A percentile compares a stretch with the other conserved stretches of the same genome.
Evolutionary conservation across 1,140 invertebrate genomes (phyloP).

Genomic region (Drosophila parabipectinata): DNA sequence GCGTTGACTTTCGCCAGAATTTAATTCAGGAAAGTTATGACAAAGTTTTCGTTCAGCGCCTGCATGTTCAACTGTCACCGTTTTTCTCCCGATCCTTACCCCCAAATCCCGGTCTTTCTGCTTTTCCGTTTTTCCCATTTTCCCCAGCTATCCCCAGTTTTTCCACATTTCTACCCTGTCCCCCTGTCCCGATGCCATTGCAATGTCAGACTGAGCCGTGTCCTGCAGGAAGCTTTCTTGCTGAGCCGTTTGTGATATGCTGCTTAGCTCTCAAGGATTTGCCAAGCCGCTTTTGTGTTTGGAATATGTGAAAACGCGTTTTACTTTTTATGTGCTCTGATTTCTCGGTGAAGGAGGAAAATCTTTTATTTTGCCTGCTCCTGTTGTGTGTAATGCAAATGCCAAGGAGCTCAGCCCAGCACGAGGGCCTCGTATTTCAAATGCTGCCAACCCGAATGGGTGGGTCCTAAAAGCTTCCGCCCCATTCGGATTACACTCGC

Average conservation of each 20-base stretch:
- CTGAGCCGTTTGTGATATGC: constrained; percentile 72
- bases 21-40: constrained; percentile 76
- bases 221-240: constrained; percentile 48
- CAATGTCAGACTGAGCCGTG: constrained; percentile 41
- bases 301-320: constrained; percentile 72
- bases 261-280: constrained; percentile 75
- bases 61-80: constrained; percentile 65
- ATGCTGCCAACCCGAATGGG: constrained; percentile 9
- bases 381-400: constrained; percentile 47
- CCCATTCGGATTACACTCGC: constrained; percentile 30
- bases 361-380: constrained; percentile 57
- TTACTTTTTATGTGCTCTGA: constrained; percentile 52
- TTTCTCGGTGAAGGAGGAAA: constrained; percentile 25
- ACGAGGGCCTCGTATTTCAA: constrained; percentile 53
- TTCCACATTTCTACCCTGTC: neutral
- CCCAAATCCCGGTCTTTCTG: neutral
- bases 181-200: constrained; percentile 3
- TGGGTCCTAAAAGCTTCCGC: constrained; percentile 68
- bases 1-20: constrained; percentile 49
- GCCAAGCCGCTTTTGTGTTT: constrained; percentile 72
- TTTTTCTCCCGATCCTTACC: constrained; percentile 9
- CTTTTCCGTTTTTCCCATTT: neutral
- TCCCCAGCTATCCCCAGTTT: neutral
- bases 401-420: constrained; percentile 30
- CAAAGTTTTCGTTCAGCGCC: constrained; percentile 63